Evolutionary conservation across 2,797 vertebrate genomes (phyloP).

Genomic region (Paramormyrops hopkinsi): DNA sequence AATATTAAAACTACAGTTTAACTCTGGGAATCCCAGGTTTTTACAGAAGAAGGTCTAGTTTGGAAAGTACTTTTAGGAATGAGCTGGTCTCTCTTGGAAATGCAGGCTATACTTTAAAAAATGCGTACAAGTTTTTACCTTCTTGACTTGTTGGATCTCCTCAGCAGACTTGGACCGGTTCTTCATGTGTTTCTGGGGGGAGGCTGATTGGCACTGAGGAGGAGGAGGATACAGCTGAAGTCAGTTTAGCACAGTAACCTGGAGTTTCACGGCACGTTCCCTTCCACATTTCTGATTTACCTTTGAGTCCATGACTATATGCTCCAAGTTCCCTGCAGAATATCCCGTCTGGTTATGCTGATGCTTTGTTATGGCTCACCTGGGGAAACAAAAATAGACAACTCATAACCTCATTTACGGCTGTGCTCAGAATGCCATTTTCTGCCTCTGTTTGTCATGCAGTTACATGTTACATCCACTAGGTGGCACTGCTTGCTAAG

Average conservation of each 20-base stretch:
- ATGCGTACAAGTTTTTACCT: constrained; percentile 47
- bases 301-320: constrained; percentile 60
- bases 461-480: constrained; percentile 22
- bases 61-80: background rate
- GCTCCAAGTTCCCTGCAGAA: constrained; percentile 9
- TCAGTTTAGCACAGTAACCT: background rate
- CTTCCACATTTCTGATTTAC: constrained; percentile 37
- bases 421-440: background rate
- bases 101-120: background rate
- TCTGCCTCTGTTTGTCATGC: background rate
- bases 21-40: background rate
- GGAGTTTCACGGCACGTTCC: background rate
- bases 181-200: constrained; percentile 74
- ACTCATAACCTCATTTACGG: background rate
- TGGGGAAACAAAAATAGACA: background rate
- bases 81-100: background rate
- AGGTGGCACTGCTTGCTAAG: constrained; percentile 24
- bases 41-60: background rate
- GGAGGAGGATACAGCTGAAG: background rate
- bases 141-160: constrained; percentile 71
- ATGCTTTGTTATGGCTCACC: background rate
- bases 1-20: constrained; percentile 9
- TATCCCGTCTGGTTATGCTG: background rate
- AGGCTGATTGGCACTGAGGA: constrained; percentile 55
- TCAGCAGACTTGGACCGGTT: constrained; percentile 76